Base-by-base conservation (phyloP, 2,888 invertebrate species). In the Athetis lepigone region DNA sequence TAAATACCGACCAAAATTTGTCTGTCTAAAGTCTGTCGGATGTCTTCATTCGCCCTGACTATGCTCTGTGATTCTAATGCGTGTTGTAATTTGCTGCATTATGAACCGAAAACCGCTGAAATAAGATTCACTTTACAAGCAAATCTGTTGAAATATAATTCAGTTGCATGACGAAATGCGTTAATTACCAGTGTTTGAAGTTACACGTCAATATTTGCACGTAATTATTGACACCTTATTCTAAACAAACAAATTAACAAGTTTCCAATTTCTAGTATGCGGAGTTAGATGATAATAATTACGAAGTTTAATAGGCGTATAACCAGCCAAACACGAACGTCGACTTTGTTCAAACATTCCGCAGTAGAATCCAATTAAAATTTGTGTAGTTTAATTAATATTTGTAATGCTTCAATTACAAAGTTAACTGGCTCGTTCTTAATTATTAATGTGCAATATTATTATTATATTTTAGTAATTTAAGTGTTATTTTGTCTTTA, bases 401-500 rank as follows among this genome's bases (percentile, higher is more conserved):
- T 29, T 45, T 21, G 71, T 21, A 55, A 39, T 25, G 50, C 40
- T 46, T 43, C 42, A 45, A 59, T 80, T 80, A 74, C 45, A 63
- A 77, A 68, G 78, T 36, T 51, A 27, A 29, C 37, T 60, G 63
- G 60, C 60, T 64, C 67, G 19, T 57, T 57, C 29, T 50, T 36
- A 23, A 13, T 63, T 39, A 19, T 18, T 65, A 33, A 63, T 21
- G 33, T 55, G 42, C 49, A 60, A 39, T 71, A 50, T 66, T 50
- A 46, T 51, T 58, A 55, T 59, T 66, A 54, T 46, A 58, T 57
- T 61, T 42, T 66, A 69, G 50, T 77, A 5, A 36, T 50, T 69
- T 76, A 66, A 59, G 64, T 73, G 68, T 79, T 76, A 63, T 65
- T 70, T 70, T 74, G 60, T 77, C 60, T 76, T 36, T 66, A 54